phyloP scores from a whole-genome alignment of 2,888 invertebrate species.

The Norana najaformis region DNA sequence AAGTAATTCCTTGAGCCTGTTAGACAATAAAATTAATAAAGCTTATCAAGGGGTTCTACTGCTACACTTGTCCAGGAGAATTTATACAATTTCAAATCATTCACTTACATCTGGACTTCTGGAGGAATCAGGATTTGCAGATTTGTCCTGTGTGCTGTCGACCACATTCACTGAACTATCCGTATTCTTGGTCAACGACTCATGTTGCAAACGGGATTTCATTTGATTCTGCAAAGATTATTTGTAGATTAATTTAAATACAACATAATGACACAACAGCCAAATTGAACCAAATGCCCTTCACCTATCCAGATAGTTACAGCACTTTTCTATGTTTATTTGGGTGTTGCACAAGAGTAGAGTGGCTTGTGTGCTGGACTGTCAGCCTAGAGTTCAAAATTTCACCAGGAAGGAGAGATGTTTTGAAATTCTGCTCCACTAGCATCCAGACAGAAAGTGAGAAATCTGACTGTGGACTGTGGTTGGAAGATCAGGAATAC shows the following conservation, averaged over 20 bases:
- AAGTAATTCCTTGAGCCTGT: too few species aligned
- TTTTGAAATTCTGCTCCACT: too few species aligned
- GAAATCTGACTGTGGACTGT: too few species aligned
- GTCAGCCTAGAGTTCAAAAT: too few species aligned
- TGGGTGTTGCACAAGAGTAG: too few species aligned
- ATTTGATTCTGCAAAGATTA: neutral
- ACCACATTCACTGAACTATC: neutral
- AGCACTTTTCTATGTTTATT: neutral
- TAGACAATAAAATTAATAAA: too few species aligned
- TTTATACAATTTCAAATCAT: too few species aligned
- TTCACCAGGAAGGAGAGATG: too few species aligned
- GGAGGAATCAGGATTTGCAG: neutral
- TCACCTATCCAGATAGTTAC: neutral
- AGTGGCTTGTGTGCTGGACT: too few species aligned
- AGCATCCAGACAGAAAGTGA: too few species aligned
- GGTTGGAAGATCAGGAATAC: too few species aligned
- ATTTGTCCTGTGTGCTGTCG: neutral
- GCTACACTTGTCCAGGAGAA: neutral
- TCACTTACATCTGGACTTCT: neutral
- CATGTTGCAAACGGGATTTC: neutral
- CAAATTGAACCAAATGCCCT: neutral
- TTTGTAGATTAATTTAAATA: too few species aligned
- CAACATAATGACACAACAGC: neutral
- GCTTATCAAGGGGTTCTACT: neutral
- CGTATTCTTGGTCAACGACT: neutral